Base-by-base conservation (phyloP, 2,888 invertebrate species). In the Cheilosia scutellata region DNA sequence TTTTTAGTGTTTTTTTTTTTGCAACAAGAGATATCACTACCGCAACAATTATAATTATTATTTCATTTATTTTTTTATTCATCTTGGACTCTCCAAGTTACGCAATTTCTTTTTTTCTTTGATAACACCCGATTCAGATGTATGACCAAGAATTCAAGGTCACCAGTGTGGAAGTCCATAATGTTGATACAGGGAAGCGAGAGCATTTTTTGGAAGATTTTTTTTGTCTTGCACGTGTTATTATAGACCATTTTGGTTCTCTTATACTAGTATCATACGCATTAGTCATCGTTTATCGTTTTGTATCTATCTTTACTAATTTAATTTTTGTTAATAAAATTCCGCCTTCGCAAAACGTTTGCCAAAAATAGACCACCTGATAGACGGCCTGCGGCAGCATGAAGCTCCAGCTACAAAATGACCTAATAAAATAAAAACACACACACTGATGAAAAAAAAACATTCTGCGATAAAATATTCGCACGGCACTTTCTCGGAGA, bases 331-430 rank as follows among this genome's bases (percentile, higher is more conserved):
- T 9, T 29, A 53, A 53, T 29, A 53, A 53, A 53, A 29, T 29
- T 25, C 53, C 53, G 53, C 27, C 13, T 25, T 49, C 29, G 53
- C 29, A 55, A 55, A 55, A 51, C 51, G 29, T 33, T 29, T 55
- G 29, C 55, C 55, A 55, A 55, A 55, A 47, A 47, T 47, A 47
- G 16, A 47, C 20, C 47, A 6, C 20, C n/a, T 2, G 6, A n/a
- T 20, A 16, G n/a, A 16, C 47, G 13, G 42, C 42, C 4, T 2
- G 3, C n/a, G 44, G 16, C n/a, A n/a, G 16, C 5, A 13, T n/a
- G 44, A 47, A 47, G 20, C 37, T 37, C 37, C 37, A 37, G 37
- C 37, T 37, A 37, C 37, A 20, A 20, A 20, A 47, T 47, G 47
- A 7, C 44, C 16, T 16, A 44, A 44, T 44, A 44, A 44, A 44